Percentiles rank a stretch among this genome's conserved stretches.
These are phyloP conservation scores for Epistrophe grossulariae DNA, from an alignment of 2,888 invertebrate genomes.

Conservation along the genomic window DNA sequence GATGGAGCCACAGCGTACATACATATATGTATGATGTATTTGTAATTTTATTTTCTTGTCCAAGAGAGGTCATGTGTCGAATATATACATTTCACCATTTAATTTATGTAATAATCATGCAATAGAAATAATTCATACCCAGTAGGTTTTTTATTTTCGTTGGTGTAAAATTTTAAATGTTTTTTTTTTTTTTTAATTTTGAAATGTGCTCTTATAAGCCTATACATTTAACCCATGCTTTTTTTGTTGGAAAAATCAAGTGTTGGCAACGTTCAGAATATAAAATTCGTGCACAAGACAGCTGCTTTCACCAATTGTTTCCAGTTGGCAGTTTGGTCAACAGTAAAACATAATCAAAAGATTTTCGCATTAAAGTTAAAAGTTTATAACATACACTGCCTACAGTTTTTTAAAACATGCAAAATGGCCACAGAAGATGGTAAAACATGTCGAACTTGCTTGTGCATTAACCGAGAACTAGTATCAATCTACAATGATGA, in stretches of 20 bases:
- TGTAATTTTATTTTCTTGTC: too few species aligned
- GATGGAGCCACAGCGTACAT: too few species aligned
- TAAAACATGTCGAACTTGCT: conserved; percentile 14
- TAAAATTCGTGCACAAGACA: background rate
- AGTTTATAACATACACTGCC: background rate
- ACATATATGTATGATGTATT: too few species aligned
- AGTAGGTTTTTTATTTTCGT: too few species aligned
- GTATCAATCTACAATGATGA: conserved; percentile 5
- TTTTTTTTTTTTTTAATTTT: background rate
- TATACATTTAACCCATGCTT: too few species aligned
- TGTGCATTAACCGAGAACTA: background rate
- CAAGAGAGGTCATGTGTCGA: too few species aligned
- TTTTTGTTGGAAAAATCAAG: too few species aligned
- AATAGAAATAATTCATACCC: too few species aligned
- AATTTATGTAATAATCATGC: too few species aligned
- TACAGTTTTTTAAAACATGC: background rate
- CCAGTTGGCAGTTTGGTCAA: background rate
- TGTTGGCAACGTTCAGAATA: background rate
- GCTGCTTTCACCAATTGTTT: background rate
- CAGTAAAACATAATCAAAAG: background rate
- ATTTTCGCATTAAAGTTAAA: background rate
- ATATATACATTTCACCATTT: too few species aligned
- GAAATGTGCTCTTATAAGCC: background rate
- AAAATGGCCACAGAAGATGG: background rate
- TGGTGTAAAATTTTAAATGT: too few species aligned